Percentiles rank a stretch among this genome's conserved stretches.
Conservation (phyloP, 2,888 invertebrate species). For the Vandiemenella viatica region DNA sequence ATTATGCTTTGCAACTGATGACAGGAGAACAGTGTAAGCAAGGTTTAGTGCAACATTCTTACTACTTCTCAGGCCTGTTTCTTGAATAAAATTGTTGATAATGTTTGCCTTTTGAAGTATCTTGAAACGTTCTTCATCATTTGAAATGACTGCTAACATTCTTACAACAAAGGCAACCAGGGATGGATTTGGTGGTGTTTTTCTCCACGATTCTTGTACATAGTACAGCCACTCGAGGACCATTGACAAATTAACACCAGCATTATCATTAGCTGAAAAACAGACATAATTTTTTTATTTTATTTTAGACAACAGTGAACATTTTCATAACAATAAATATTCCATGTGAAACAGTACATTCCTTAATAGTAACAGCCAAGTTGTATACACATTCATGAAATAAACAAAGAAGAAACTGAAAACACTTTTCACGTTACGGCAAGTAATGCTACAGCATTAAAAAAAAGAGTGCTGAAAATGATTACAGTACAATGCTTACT, state of each 20-base stretch:
- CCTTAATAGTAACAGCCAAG: too few species aligned
- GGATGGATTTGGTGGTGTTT: constrained; percentile 27
- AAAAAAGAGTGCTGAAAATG: too few species aligned
- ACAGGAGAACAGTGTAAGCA: constrained; percentile 47
- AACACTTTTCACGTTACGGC: too few species aligned
- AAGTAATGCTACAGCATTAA: too few species aligned
- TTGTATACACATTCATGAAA: too few species aligned
- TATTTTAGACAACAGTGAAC: too few species aligned
- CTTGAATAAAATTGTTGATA: constrained; percentile 26
- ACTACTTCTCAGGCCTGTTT: constrained; percentile 25
- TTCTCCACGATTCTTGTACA: constrained; percentile 23
- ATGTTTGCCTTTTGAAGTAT: constrained; percentile 34
- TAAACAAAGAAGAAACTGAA: too few species aligned
- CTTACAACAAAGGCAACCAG: constrained; percentile 47
- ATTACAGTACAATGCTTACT: too few species aligned
- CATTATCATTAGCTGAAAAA: not conserved
- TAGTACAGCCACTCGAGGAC: constrained; percentile 15
- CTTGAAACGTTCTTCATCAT: constrained; percentile 43
- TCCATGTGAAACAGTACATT: too few species aligned
- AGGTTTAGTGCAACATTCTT: constrained; percentile 45
- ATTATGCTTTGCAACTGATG: constrained; percentile 41
- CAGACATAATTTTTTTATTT: too few species aligned
- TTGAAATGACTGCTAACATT: constrained; percentile 40
- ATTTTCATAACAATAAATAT: too few species aligned
- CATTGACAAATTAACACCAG: not conserved